Percentiles rank a stretch among this genome's conserved stretches.
Evolutionary conservation across 2,888 invertebrate genomes (phyloP).

Genomic region (Microchrysa polita): DNA sequence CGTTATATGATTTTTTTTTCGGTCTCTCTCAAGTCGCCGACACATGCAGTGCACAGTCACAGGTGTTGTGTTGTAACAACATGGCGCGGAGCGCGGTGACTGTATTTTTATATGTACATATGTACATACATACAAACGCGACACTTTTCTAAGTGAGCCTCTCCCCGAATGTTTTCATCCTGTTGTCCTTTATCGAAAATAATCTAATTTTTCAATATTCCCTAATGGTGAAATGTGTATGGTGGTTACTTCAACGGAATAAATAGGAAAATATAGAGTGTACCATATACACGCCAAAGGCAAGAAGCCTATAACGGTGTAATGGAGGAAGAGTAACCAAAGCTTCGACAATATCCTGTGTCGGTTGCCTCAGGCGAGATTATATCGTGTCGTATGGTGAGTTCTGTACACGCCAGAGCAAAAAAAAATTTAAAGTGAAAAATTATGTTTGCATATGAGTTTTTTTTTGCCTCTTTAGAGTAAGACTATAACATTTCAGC

Average conservation of each 20-base stretch:
- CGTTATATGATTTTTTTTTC: not conserved
- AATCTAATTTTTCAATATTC: conserved; percentile 37
- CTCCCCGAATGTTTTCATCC: not conserved
- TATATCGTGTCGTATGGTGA: not conserved
- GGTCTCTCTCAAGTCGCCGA: not conserved
- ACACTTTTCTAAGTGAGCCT: too few relatives aligned
- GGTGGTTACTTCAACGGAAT: conserved; percentile 22
- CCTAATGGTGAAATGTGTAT: conserved; percentile 36
- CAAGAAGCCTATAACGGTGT: too few relatives aligned
- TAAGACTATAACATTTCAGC: not conserved
- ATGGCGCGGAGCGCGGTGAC: too few relatives aligned
- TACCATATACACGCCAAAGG: too few relatives aligned
- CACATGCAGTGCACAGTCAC: not conserved
- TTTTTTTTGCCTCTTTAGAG: not conserved
- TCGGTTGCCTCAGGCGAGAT: not conserved
- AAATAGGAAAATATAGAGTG: conserved; percentile 14
- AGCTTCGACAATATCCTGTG: not conserved
- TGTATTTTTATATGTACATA: too few relatives aligned
- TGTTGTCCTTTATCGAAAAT: not conserved
- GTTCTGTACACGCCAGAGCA: not conserved
- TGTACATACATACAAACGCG: too few relatives aligned
- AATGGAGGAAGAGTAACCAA: not conserved
- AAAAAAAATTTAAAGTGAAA: not conserved
- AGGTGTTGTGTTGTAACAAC: too few relatives aligned
- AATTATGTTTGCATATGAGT: not conserved